phyloP scores from a whole-genome alignment of 2,888 invertebrate genomes.

The Elysia crispata region DNA sequence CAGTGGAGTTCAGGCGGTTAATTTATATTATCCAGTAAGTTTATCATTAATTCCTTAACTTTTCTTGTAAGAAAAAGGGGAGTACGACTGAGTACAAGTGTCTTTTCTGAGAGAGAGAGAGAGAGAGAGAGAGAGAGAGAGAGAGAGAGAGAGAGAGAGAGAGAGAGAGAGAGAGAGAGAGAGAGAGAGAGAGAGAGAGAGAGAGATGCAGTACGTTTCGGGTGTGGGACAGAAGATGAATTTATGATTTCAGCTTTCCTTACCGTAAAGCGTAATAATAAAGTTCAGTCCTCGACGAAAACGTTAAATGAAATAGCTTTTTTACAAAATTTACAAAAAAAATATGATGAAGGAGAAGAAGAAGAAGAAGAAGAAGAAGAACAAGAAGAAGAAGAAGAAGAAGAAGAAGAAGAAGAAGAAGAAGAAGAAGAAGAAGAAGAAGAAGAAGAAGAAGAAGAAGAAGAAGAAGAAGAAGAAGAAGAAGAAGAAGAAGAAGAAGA shows the following conservation, averaged over 20 bases:
- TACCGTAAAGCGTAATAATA: too few species aligned
- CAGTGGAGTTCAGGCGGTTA: too few species aligned
- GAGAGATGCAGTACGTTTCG: neutral
- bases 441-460: neutral
- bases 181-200: neutral
- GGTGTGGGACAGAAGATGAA: too few species aligned
- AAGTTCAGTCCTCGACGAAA: too few species aligned
- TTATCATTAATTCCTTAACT: too few species aligned
- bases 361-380: constrained; percentile 9
- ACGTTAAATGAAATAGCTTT: too few species aligned
- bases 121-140: constrained; percentile 32
- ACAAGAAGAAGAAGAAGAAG: neutral
- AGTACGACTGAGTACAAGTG: constrained; percentile 2
- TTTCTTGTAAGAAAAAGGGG: constrained; percentile 5
- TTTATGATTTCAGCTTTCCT: too few species aligned
- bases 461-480: constrained; percentile 15
- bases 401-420: neutral
- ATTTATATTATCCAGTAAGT: too few species aligned
- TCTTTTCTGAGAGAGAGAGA: constrained; percentile 22
- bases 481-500: neutral
- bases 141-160: constrained; percentile 31
- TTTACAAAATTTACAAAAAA: neutral
- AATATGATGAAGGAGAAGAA: neutral
- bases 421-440: neutral
- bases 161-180: constrained; percentile 3